Evolutionary conservation across 23 tunicate genomes (phyloP), one percentile per base, ranked within the genome.

Genomic region (Styela clava): DNA sequence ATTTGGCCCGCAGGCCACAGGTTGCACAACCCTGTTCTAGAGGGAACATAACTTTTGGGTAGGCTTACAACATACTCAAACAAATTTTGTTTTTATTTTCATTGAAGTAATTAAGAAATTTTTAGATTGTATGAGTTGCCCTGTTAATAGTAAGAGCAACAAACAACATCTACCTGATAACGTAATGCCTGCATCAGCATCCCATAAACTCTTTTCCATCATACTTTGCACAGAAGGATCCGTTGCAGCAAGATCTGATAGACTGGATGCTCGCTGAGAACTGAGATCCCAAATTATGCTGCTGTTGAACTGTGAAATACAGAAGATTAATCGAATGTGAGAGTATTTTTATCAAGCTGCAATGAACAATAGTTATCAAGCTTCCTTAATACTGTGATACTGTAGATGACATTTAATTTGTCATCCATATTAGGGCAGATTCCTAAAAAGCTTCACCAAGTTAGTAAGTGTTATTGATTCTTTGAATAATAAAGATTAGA

Each of bases 181-280:
- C 21, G 83, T 24, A n/a, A n/a, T n/a, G 61, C 61, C 31, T 63
- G 34, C 28, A 30, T 82, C 78, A 16, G 31, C 31, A 32, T 82
- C 85, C 69, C 86, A 37, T 9, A 74, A 31, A 7, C 82, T 63
- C 9, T 86, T 86, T 35, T 93, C 98, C 24, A 93, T 67, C 98
- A 93, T 93, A 82, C 98, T 93, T 61, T 93, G 98, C 37, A 93
- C 86, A 2, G 85, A 80, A 35, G 98, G 98, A 62, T 93, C 98
- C 20, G 52, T 29, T 31, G 36, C 67, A 25, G 89, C 93, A 5
- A 93, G 83, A 61, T 93, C 91, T 23, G 85, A 85, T 30, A 93
- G 61, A 74, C 98, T 93, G 22, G 98, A 81, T 18, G 98, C 68
- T 61, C 90, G 79, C 35, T 82, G 90, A n/a, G n/a, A n/a, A n/a